Percentiles rank a stretch among this genome's conserved stretches.
phyloP scores from a whole-genome alignment of 1,140 invertebrate genomes.

The Drosophila auraria region DNA sequence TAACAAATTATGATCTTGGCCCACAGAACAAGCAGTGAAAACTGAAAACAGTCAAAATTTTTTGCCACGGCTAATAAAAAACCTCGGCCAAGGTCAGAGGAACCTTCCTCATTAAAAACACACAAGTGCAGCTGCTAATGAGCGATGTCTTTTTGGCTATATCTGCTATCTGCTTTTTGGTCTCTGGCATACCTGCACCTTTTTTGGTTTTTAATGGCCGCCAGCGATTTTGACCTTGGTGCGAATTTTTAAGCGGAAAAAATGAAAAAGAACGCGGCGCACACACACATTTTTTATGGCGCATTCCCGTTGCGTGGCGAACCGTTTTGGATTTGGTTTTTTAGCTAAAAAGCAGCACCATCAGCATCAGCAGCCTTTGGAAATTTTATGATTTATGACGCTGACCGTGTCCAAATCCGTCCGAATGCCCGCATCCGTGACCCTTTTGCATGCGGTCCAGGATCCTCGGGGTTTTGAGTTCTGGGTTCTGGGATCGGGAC shows the following conservation, averaged over 20 bases:
- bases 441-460: conserved; percentile 74
- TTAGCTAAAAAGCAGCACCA: conserved; percentile 51
- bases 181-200: conserved; percentile 30
- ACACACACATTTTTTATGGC: conserved; percentile 73
- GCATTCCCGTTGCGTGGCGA: conserved; percentile 67
- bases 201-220: conserved; percentile 71
- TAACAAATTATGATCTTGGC: conserved; percentile 42
- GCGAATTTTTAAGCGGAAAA: conserved; percentile 74
- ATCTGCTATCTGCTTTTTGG: conserved; percentile 12
- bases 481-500: conserved; percentile 9
- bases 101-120: conserved; percentile 64
- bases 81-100: conserved; percentile 42
- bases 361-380: conserved; percentile 38
- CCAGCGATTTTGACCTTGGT: conserved; percentile 64
- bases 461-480: conserved; percentile 31
- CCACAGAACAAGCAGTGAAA: conserved; percentile 19
- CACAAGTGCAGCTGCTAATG: conserved; percentile 70
- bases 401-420: conserved; percentile 54
- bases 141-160: conserved; percentile 14
- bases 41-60: conserved; percentile 58
- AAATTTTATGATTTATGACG: conserved; percentile 84
- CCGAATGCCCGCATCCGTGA: conserved; percentile 55
- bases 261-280: conserved; percentile 14
- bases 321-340: conserved; percentile 78
- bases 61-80: conserved; percentile 48